A percentile compares a stretch with the other conserved stretches of the same genome.
Evolutionary conservation across 2,113 vertebrate species (phyloP).

Genomic region (Protobothrops flavoviridis): DNA sequence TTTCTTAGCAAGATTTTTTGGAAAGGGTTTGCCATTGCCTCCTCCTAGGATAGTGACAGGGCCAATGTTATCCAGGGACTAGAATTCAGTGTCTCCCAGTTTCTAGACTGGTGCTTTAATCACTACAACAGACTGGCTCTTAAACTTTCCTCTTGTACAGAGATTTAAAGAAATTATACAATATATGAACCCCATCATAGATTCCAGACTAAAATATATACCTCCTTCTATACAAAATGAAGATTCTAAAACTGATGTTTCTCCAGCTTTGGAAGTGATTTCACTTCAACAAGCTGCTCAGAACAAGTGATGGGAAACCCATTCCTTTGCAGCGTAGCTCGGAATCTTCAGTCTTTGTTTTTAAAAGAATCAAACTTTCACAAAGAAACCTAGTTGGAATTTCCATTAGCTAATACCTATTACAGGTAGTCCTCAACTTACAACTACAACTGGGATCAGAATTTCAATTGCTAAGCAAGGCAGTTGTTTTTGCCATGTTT

Average conservation of each 20-base stretch:
- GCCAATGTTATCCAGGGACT: not conserved
- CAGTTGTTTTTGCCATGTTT: not conserved
- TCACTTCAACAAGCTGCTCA: not conserved
- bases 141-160: not conserved
- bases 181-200: not conserved
- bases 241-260: not conserved
- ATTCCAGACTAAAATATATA: not conserved
- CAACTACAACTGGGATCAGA: not conserved
- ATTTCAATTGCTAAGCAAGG: not conserved
- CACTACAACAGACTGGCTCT: not conserved
- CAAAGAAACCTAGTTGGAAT: not conserved
- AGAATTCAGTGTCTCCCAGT: not conserved
- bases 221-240: not conserved
- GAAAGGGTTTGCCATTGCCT: not conserved
- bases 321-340: not conserved
- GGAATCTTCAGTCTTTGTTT: not conserved
- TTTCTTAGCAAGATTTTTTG: not conserved
- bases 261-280: not conserved
- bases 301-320: not conserved
- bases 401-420: not conserved
- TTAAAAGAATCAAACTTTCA: not conserved
- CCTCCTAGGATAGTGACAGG: not conserved
- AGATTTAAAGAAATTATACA: not conserved
- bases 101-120: not conserved
- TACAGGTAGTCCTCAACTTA: not conserved